Base-by-base conservation (phyloP, 2,113 vertebrate species). In the Sialia sialis region DNA sequence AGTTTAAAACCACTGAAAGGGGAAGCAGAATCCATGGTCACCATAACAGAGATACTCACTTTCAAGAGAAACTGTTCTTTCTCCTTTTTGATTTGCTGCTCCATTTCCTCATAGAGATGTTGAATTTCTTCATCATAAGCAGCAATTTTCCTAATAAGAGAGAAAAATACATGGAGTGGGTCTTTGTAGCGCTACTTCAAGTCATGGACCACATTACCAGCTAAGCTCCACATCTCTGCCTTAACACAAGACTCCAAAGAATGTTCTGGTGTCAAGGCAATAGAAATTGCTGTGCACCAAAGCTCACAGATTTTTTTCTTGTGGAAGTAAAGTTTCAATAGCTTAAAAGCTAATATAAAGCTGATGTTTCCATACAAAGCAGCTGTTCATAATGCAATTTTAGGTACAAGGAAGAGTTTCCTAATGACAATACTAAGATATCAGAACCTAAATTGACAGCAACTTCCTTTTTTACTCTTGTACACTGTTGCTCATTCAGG, bases 101-200 rank as follows among this genome's bases (percentile, higher is more conserved):
- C 99, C 99, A 99, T 99, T 98, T 99, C 99, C 72, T 99, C 98
- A 38, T 99, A 99, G 6, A 99, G 98, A 43, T 97, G 97, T 58
- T 98, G 98, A 83, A 99, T 99, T 97, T 99, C 99, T 96, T 98
- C 96, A 92, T 98, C 98, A 58, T 99, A 99, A 30, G 98, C 98
- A 36, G 98, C 97, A 54, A 98, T 98, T 98, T 98, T 99, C 96
- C 99, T 99, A 96, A 52, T 77, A 87, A 84, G 55, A 93, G 36
- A 94, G 11, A 87, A 58, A 96, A 92, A 59, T 21, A 30, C 27
- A 70, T 9, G 38, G 19, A 69, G 43, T 27, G 23, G 9, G 25
- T 68, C 49, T 88, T 87, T 60, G 54, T 23, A 88, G 22, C 79
- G 54, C 52, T 88, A 52, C 26, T 86, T 86, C 49, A 86, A 93